Percentiles rank a stretch among this genome's conserved stretches.
phyloP scores from a whole-genome alignment of 2,113 vertebrate genomes.

The Chelonoidis abingdonii region DNA sequence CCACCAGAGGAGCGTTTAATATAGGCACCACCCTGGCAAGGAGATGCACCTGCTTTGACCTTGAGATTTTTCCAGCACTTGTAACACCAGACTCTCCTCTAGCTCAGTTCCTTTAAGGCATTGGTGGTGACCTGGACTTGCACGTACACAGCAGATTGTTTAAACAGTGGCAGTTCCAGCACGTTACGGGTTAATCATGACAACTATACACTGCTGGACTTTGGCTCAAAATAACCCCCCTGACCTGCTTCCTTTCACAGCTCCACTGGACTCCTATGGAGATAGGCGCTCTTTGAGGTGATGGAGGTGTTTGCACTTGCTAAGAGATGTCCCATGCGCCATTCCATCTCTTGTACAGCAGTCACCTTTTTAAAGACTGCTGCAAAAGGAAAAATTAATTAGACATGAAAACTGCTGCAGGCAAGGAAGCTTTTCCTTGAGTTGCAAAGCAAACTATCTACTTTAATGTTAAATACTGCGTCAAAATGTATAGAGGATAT shows the following conservation, averaged over 20 bases:
- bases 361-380: not conserved
- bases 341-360: not conserved
- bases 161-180: accelerated
- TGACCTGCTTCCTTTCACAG: accelerated
- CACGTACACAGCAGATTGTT: accelerated
- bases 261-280: accelerated
- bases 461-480: not conserved
- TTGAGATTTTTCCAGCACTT: not conserved
- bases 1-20: conserved; percentile 96
- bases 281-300: not conserved
- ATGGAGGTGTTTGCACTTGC: not conserved
- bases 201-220: not conserved
- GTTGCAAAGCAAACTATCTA: not conserved
- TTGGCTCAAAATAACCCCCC: not conserved
- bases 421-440: not conserved
- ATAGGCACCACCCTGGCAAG: conserved; percentile 56
- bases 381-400: not conserved
- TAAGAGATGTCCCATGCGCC: not conserved
- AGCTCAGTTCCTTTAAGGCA: not conserved
- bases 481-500: not conserved
- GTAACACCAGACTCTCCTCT: conserved; percentile 22
- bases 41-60: conserved; percentile 1
- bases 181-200: not conserved
- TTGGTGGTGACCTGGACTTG: not conserved
- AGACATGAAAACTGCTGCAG: not conserved